phyloP scores from a whole-genome alignment of 1,140 invertebrate species.

The Sarcophaga bullata region DNA sequence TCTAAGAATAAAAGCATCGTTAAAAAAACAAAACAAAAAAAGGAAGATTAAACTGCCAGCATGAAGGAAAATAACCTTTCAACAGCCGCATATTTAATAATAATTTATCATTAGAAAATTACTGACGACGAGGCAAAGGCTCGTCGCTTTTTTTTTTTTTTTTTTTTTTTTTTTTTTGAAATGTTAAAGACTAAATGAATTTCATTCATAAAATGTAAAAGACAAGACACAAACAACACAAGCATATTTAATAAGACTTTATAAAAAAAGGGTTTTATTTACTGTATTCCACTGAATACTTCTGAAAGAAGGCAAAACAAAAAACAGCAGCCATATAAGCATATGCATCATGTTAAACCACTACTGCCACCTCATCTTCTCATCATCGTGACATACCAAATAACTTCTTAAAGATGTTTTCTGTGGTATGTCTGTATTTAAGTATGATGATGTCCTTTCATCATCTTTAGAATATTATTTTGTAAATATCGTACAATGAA shows the following conservation, averaged over 20 bases:
- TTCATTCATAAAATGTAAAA: too few species aligned
- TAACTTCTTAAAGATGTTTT: conserved; percentile 15
- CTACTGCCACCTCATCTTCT: not conserved
- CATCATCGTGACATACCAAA: not conserved
- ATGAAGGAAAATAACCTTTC: not conserved
- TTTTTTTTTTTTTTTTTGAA: not conserved
- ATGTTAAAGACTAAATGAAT: not conserved
- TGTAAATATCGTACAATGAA: conserved; percentile 9
- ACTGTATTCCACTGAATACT: not conserved
- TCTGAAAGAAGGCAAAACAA: not conserved
- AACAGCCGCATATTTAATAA: conserved; percentile 2
- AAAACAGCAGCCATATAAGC: not conserved
- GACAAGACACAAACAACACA: not conserved
- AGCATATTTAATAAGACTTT: not conserved
- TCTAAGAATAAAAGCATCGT: not conserved
- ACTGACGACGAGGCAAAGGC: not conserved
- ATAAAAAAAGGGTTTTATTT: not conserved
- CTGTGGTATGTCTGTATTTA: not conserved
- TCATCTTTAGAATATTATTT: not conserved
- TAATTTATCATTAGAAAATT: conserved; percentile 4
- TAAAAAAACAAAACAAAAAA: not conserved
- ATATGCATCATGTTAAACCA: not conserved
- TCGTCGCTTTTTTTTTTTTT: not conserved
- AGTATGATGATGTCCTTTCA: conserved; percentile 6
- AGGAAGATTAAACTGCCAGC: not conserved